A percentile compares a stretch with the other conserved stretches of the same genome.
phyloP scores from a whole-genome alignment of 2,888 invertebrate genomes.

The Tiphia femorata region DNA sequence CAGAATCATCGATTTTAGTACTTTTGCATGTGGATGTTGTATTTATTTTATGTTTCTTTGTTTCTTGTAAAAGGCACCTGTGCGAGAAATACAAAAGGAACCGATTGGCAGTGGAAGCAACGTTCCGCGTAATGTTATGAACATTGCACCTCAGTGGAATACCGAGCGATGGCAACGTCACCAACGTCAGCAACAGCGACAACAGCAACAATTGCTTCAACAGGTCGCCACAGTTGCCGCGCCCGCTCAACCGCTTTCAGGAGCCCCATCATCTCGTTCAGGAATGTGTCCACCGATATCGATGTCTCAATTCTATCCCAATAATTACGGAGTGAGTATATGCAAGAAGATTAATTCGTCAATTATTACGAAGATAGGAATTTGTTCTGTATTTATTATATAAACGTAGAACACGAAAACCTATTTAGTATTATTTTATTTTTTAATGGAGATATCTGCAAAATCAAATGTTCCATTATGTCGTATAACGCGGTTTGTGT shows the following conservation, averaged over 20 bases:
- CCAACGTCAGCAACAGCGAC: conserved; percentile 31
- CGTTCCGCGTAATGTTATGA: conserved; percentile 28
- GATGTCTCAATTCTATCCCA: conserved; percentile 45
- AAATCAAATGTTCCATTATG: too few relatives aligned
- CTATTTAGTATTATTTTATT: too few relatives aligned
- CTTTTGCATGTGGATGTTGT: too few relatives aligned
- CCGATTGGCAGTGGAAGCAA: conserved; percentile 2
- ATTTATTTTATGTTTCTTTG: too few relatives aligned
- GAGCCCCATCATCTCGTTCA: conserved; percentile 30
- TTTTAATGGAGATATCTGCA: too few relatives aligned
- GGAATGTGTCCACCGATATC: conserved; percentile 42
- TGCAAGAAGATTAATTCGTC: neutral
- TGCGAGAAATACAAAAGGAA: conserved; percentile 31
- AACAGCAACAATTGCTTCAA: conserved; percentile 31
- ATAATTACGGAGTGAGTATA: conserved; percentile 50
- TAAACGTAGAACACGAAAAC: too few relatives aligned
- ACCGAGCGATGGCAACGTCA: conserved; percentile 39
- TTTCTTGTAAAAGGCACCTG: too few relatives aligned
- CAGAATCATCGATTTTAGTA: too few relatives aligned
- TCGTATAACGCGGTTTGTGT: too few relatives aligned
- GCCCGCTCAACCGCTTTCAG: conserved; percentile 30
- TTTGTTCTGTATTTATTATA: too few relatives aligned
- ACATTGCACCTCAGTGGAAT: conserved; percentile 37
- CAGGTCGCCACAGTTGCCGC: conserved; percentile 25
- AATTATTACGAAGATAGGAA: too few relatives aligned